Evolutionary conservation across 2,113 vertebrate species (phyloP).

Genomic region (Corvus moneduloides): DNA sequence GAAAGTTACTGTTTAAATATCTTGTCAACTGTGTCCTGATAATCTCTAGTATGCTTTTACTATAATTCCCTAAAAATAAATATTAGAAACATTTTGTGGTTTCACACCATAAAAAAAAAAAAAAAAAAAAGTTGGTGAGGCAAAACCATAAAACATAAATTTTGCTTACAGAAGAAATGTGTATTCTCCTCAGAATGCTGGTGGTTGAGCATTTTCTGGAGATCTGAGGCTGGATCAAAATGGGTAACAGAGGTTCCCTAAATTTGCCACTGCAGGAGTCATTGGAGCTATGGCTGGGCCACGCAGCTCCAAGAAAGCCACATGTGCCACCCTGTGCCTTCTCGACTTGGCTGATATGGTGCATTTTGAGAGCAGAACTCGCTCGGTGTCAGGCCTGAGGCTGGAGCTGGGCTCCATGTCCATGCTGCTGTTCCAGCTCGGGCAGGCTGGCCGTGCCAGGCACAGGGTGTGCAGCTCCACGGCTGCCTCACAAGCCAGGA

Average conservation of each 20-base stretch:
- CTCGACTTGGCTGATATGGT: neutral
- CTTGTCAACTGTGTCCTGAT: neutral
- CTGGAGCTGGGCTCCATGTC: neutral
- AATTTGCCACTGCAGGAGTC: neutral
- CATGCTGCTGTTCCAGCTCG: neutral
- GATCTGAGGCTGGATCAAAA: neutral
- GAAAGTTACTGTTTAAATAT: neutral
- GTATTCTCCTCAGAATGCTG: neutral
- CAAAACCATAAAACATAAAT: constrained; percentile 11
- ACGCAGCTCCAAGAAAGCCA: neutral
- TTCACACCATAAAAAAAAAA: constrained; percentile 11
- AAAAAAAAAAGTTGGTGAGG: neutral
- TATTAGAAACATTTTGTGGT: constrained; percentile 13
- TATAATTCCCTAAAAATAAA: neutral
- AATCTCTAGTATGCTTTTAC: neutral
- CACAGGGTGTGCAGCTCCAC: neutral
- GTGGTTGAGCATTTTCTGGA: neutral
- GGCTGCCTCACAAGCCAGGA: neutral
- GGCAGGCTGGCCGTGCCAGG: neutral
- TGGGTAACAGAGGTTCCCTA: neutral
- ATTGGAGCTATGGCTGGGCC: neutral
- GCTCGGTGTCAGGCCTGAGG: neutral
- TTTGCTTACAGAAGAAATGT: constrained; percentile 31
- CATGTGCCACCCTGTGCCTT: neutral
- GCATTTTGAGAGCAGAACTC: neutral